phyloP scores from a whole-genome alignment of 2,888 invertebrate genomes.

The Disparrhopalites patrizii region DNA sequence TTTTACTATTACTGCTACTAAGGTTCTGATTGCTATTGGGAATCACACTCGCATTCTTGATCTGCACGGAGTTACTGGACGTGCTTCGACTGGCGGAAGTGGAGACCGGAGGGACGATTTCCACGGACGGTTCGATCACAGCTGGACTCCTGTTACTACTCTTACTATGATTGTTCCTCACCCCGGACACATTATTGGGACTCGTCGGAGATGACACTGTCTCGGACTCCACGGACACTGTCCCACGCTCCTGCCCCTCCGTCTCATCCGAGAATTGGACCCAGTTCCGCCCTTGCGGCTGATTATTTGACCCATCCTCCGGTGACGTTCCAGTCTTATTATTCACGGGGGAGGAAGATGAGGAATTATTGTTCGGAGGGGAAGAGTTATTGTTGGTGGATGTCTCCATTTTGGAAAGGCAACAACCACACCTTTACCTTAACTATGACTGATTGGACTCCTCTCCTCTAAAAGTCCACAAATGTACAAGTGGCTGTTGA shows the following conservation, averaged over 20 bases:
- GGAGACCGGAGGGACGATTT: constrained; percentile 35
- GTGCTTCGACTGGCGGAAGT: not conserved
- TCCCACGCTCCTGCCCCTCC: constrained; percentile 24
- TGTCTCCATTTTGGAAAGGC: constrained; percentile 31
- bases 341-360: too few species aligned
- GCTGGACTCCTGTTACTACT: constrained; percentile 30
- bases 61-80: not conserved
- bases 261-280: constrained; percentile 41
- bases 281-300: constrained; percentile 29
- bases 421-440: constrained; percentile 37
- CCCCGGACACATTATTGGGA: not conserved
- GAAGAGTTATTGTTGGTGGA: constrained; percentile 19
- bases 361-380: constrained; percentile 7
- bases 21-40: not conserved
- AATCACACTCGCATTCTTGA: not conserved
- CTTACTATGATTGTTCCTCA: not conserved
- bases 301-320: constrained; percentile 13
- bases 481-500: not conserved
- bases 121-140: constrained; percentile 43
- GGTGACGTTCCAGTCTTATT: too few species aligned
- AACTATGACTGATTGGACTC: constrained; percentile 22
- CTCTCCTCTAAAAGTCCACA: too few species aligned
- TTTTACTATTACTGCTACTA: not conserved
- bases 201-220: constrained; percentile 17
- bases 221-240: constrained; percentile 22